These are phyloP conservation scores for Xiphophorus birchmanni DNA, from an alignment of 2,797 vertebrate species.

Conservation along the genomic window DNA sequence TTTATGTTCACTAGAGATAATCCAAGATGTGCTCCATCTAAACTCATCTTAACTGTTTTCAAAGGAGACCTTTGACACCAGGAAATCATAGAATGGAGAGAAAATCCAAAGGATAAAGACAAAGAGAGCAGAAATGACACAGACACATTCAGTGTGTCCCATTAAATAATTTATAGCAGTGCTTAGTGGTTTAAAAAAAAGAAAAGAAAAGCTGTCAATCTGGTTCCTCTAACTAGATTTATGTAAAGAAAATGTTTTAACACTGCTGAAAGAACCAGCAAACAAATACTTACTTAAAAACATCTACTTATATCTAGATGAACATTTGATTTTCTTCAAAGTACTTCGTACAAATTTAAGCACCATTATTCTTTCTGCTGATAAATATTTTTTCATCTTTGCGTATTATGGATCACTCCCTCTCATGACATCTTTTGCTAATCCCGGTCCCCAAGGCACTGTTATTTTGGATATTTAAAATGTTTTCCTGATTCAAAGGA, in stretches of 20 bases:
- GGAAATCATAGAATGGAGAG: constrained; percentile 22
- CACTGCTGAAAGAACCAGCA: not conserved
- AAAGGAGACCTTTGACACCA: constrained; percentile 26
- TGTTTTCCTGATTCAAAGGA: not conserved
- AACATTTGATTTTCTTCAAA: not conserved
- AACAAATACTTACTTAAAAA: constrained; percentile 1
- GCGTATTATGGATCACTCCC: not conserved
- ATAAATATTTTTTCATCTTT: not conserved
- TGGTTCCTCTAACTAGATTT: constrained; percentile 16
- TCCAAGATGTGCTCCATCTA: not conserved
- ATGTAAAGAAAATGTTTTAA: constrained; percentile 8
- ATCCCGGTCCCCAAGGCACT: not conserved
- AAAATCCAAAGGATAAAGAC: constrained; percentile 27
- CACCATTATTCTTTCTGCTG: not conserved
- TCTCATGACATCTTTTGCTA: not conserved
- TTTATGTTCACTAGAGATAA: not conserved
- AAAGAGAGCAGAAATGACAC: constrained; percentile 13
- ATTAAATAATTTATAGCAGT: constrained; percentile 49
- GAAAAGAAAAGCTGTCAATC: constrained; percentile 37
- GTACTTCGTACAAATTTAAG: not conserved
- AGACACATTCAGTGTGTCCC: constrained; percentile 35
- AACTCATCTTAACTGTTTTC: constrained; percentile 19
- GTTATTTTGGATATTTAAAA: not conserved
- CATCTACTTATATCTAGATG: not conserved
- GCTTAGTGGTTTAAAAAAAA: constrained; percentile 26